These are phyloP conservation scores for Dasyprocta punctata DNA, from an alignment of 2,113 vertebrate species.

Conservation along the genomic window DNA sequence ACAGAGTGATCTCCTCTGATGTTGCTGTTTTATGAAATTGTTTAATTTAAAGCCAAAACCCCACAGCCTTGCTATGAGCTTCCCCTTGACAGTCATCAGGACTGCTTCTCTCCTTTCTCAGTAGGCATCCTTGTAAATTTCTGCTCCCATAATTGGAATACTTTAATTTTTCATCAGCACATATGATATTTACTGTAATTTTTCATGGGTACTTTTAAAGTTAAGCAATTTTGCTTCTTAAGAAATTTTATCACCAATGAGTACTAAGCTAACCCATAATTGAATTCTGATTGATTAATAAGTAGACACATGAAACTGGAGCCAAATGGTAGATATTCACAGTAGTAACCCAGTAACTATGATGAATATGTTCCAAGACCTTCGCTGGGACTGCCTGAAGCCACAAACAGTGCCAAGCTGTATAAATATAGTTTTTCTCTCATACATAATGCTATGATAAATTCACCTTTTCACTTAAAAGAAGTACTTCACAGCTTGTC, in stretches of 20 bases:
- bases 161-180: background rate
- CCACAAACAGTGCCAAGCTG: background rate
- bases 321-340: background rate
- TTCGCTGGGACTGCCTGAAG: background rate
- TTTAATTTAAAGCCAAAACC: background rate
- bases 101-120: background rate
- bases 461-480: background rate
- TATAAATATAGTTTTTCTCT: background rate
- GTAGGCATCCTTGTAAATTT: background rate
- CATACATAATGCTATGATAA: background rate
- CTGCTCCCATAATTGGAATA: background rate
- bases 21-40: background rate
- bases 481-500: background rate
- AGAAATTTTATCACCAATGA: background rate
- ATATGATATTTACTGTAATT: background rate
- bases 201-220: constrained; percentile 1
- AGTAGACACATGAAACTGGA: background rate
- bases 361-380: background rate
- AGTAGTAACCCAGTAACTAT: background rate
- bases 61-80: background rate
- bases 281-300: background rate
- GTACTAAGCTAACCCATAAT: background rate
- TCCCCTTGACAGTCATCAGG: background rate
- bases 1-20: background rate
- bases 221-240: background rate